These are phyloP conservation scores for Dryobotodes eremita DNA, from an alignment of 2,888 invertebrate genomes.

Conservation along the genomic window DNA sequence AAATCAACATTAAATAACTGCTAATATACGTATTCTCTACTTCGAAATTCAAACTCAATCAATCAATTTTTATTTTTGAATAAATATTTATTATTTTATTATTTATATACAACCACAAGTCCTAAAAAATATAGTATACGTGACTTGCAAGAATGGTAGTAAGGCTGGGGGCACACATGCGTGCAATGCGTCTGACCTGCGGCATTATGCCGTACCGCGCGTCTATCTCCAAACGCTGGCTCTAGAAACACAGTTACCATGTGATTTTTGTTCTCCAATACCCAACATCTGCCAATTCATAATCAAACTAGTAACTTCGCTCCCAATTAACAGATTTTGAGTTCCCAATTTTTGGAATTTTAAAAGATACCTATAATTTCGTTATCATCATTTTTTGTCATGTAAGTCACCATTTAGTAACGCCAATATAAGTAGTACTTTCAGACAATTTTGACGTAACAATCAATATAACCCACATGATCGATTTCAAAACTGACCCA, in stretches of 20 bases:
- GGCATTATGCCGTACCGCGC: constrained; percentile 96
- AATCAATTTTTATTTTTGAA: too few relatives aligned
- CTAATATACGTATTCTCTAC: background rate
- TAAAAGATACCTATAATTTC: background rate
- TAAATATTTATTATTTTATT: too few relatives aligned
- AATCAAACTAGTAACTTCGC: background rate
- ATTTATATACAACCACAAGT: background rate
- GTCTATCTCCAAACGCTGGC: constrained; percentile 97
- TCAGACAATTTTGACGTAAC: background rate
- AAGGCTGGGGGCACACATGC: constrained; percentile 84
- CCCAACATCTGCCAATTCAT: constrained; percentile 39
- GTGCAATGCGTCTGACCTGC: constrained; percentile 93
- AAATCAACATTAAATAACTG: too few relatives aligned
- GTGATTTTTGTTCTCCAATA: constrained; percentile 47
- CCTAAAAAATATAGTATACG: background rate
- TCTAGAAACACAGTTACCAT: constrained; percentile 92
- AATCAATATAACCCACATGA: background rate
- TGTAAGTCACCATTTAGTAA: background rate
- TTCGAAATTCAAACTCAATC: background rate
- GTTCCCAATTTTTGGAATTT: background rate
- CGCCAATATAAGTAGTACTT: background rate
- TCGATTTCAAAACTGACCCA: background rate
- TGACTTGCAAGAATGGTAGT: constrained; percentile 66
- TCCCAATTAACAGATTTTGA: background rate
- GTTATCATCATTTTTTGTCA: background rate